These are phyloP conservation scores for Staurois parvus DNA, from an alignment of 2,797 vertebrate species.

Conservation along the genomic window DNA sequence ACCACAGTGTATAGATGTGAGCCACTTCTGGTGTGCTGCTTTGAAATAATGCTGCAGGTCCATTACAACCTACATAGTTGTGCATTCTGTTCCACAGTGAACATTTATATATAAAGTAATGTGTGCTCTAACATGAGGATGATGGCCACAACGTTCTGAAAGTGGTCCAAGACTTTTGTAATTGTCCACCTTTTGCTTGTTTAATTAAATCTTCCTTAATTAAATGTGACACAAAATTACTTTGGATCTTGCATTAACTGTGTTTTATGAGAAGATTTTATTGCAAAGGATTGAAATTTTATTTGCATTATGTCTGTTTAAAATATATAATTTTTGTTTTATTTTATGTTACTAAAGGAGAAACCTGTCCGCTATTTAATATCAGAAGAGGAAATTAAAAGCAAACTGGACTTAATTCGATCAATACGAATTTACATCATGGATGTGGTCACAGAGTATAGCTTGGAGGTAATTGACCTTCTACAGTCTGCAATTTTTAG, in stretches of 20 bases:
- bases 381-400: constrained; percentile 72
- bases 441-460: constrained; percentile 88
- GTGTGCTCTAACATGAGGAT: no score
- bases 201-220: no score
- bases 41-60: no score
- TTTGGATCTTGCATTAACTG: background rate
- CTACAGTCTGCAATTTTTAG: background rate
- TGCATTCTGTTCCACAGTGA: no score
- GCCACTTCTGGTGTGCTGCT: no score
- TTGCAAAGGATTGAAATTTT: background rate
- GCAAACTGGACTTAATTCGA: constrained; percentile 69
- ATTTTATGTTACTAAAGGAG: constrained; percentile 67
- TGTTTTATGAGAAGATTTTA: background rate
- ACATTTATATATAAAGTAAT: no score
- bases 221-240: no score
- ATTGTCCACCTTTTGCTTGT: no score
- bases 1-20: no score
- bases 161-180: no score
- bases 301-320: background rate
- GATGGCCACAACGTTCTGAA: no score
- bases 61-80: no score
- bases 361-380: constrained; percentile 78
- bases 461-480: constrained; percentile 76
- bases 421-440: constrained; percentile 86
- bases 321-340: background rate